Base-by-base conservation (phyloP, 1,140 invertebrate species). In the Drosophila gunungcola region DNA sequence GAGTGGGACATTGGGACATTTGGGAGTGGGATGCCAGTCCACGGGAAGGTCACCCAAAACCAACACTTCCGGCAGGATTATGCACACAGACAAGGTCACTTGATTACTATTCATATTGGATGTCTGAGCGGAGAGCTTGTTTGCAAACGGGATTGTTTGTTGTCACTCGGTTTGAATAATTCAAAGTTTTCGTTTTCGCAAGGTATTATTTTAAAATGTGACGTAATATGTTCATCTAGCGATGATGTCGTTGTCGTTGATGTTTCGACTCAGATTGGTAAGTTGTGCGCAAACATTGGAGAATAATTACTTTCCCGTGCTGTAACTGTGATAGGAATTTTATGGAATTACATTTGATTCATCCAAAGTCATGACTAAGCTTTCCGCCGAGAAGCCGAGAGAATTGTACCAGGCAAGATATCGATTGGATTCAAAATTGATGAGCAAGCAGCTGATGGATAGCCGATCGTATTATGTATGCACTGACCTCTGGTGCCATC, bases 401-500 rank as follows among this genome's bases (percentile, higher is more conserved):
- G 13, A 9, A 3, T 25, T 16, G 16, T 13, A 11, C 36, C 4
- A 27, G 4, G n/a, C 45, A 13, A 42, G 2, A 64, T 49, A 57
- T 70, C 65, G 52, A 70, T 57, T 70, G 64, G 42, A 70, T 70
- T 12, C 21, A 56, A 36, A 57, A 70, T 70, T 56, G 65, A 70
- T 70, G 68, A 57, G 68, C 36, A 45, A 32, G 16, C 32, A 46
- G 49, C 27, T 32, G 49, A 48, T 39, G 58, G 58, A 42, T 11
- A 38, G 16, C 41, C 21, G 61, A 70, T 68, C 67, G 16, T 13
- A 48, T 69, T 36, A 39, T 5, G 34, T 56, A 41, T 67, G 60
- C 43, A 68, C 16, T 48, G 68, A 49, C 68, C 64, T 57, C 43
- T 36, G 21, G 34, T 10, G 16, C 27, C 68, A 70, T 70, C 64